Base-by-base conservation (phyloP, 2,888 invertebrate species). In the Sycophila texana region DNA sequence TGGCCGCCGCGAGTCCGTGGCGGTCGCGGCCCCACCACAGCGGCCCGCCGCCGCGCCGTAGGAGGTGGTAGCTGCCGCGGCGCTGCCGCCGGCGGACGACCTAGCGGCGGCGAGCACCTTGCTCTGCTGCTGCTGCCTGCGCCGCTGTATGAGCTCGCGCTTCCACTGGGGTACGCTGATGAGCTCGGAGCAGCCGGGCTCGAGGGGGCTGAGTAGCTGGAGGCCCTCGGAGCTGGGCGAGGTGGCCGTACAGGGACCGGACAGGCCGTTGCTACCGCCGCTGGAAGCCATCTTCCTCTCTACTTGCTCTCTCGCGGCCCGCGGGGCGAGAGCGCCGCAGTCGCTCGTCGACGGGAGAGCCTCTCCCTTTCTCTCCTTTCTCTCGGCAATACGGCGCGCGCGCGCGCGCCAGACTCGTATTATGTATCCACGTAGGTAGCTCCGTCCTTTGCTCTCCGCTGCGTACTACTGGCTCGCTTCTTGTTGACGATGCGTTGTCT, bases 81-180 rank as follows among this genome's bases (percentile, higher is more conserved):
- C 67, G 68, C 53, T 58, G 60, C 70, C 70, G 66, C 49, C 70
- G 65, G 66, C 22, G 77, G 79, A 58, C 55, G 65, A 16, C 57
- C 49, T 20, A 55, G 26, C 49, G 53, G 58, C 67, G 22, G 60
- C 86, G 85, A 78, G 86, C 85, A 83, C 86, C 86, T 83, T 87
- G 83, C 78, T 85, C 55, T 87, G 88, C 84, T 89, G 90, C 85
- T 91, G 91, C 83, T 93, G 92, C 83, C 93, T 92, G 80, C 95
- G 93, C 68, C 95, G 92, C 90, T 95, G 94, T 90, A 96, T 95
- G 90, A 96, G 92, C 91, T 96, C 96, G 87, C 94, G 94, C 91
- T 96, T 96, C 96, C 96, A 96, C 90, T 95, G 95, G 82, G 96
- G 96, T 89, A 95, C 88, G n/a, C 18, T 75, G 71, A 0, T 57